Base-by-base conservation (phyloP, 2,888 invertebrate genomes). In the Onthophagus sagittarius region DNA sequence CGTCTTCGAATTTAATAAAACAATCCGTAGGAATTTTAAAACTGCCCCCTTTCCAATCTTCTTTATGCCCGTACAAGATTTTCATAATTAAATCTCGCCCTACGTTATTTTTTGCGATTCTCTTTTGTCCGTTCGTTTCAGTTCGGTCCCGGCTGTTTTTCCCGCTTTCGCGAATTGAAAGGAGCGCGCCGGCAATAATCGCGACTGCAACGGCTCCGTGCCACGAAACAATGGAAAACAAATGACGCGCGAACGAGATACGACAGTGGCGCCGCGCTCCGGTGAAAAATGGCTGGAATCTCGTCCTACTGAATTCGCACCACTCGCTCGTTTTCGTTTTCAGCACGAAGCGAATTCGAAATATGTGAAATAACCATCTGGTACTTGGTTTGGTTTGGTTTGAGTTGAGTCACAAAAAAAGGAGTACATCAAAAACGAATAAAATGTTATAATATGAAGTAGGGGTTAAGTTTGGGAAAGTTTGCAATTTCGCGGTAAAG, bases 211-310 rank as follows among this genome's bases (percentile, higher is more conserved):
- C 62, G 39, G n/a, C 39, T n/a, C 23, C 67, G 67, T n/a, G 67
- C 31, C 23, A 15, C 32, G 32, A 73, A 70, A 64, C 64, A 73
- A 73, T 65, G 71, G 62, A 71, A 73, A 65, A 65, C 73, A 71
- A 73, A 73, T 62, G 73, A 67, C 73, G 73, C 15, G 31, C 65
- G 71, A 71, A 71, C 67, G 31, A 67, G 67, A 67, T 67, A 67
- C 67, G 65, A 73, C 73, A 70, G 71, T 65, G 67, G 67, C 67
- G 67, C 67, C 32, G 67, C 31, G 67, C 67, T 23, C 67, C 32
- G 67, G 23, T 67, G 67, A 70, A 73, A 73, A 64, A 39, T 23
- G 31, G 31, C 70, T 65, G 70, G 70, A 71, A 73, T 39, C 63
- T 32, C 5, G 23, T 62, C 15, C 70, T 73, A 73, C 65, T 67